phyloP scores from a whole-genome alignment of 2,797 vertebrate genomes.

The Pogoniulus pusillus region DNA sequence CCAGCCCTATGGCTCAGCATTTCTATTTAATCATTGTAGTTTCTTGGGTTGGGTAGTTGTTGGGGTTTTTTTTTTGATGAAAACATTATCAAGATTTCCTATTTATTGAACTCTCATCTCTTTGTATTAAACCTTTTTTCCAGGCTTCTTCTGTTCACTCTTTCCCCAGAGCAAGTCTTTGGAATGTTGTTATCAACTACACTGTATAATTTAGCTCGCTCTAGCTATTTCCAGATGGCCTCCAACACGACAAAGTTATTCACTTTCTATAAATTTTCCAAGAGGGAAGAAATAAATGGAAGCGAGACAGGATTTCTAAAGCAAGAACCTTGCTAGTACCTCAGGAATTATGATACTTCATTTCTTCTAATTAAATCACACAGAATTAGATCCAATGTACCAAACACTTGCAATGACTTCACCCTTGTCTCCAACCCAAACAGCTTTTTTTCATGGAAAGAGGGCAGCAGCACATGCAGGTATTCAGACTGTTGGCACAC shows the following conservation, averaged over 20 bases:
- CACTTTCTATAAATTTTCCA: background rate
- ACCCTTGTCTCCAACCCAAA: slow-evolving; percentile 45
- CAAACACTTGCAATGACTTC: slow-evolving; percentile 17
- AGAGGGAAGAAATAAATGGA: background rate
- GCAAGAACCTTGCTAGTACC: background rate
- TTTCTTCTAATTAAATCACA: slow-evolving; percentile 26
- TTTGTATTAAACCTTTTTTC: background rate
- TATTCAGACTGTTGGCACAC: slow-evolving; percentile 44
- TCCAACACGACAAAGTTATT: background rate
- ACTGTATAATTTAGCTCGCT: background rate
- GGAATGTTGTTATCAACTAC: background rate
- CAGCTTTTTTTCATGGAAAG: slow-evolving; percentile 16
- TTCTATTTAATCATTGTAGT: background rate
- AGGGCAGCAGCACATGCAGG: slow-evolving; percentile 13
- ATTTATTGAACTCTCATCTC: background rate
- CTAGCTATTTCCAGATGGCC: slow-evolving; percentile 32
- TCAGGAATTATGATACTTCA: background rate
- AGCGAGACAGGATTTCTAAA: background rate
- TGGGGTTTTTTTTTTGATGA: background rate
- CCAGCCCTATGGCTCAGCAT: background rate
- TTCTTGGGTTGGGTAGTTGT: background rate
- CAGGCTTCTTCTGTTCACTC: background rate
- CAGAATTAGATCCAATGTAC: background rate
- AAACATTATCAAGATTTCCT: background rate
- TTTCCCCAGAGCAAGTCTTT: background rate